Conservation (phyloP, 2,888 invertebrate genomes). For the Arge pagana region DNA sequence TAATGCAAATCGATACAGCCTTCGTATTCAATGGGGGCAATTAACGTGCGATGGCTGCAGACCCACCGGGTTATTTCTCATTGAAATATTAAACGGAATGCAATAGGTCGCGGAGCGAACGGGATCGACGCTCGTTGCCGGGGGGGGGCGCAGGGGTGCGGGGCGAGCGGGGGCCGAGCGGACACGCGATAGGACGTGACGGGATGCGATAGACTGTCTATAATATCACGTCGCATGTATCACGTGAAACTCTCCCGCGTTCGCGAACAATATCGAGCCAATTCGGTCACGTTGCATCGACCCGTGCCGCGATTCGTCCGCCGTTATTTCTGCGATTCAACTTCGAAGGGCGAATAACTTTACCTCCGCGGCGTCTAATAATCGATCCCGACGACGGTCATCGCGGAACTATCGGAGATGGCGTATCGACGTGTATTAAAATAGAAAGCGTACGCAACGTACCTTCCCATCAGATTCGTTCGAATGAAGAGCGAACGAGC, state of each 20-base stretch:
- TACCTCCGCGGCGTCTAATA: too few species aligned
- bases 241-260: constrained; percentile 3
- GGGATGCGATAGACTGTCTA: too few species aligned
- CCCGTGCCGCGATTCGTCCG: neutral
- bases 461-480: too few species aligned
- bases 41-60: constrained; percentile 44
- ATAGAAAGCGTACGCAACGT: too few species aligned
- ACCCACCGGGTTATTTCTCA: constrained; percentile 46
- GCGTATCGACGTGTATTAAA: too few species aligned
- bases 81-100: constrained; percentile 53
- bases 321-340: neutral
- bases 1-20: constrained; percentile 48
- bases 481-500: too few species aligned
- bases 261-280: neutral
- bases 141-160: neutral
- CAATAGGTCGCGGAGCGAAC: constrained; percentile 44
- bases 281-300: neutral
- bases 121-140: too few species aligned
- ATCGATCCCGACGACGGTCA: too few species aligned
- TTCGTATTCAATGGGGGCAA: constrained; percentile 56
- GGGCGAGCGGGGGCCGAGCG: neutral
- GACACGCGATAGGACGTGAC: neutral
- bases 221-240: constrained; percentile 16
- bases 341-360: too few species aligned
- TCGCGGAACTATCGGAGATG: too few species aligned